Conservation (phyloP, 2,797 vertebrate genomes). For the Anguilla megastoma region DNA sequence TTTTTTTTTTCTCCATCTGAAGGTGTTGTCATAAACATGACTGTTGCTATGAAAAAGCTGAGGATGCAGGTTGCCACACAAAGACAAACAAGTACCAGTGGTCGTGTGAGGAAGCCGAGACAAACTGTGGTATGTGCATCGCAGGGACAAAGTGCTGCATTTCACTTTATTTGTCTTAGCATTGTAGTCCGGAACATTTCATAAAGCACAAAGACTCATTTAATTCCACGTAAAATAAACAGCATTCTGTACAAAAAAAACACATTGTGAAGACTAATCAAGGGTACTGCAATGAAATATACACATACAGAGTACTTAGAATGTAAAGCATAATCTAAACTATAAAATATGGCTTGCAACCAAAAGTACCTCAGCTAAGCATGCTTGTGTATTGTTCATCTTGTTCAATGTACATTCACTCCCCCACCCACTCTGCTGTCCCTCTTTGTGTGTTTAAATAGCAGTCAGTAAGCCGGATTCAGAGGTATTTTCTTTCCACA, state of each 20-base stretch:
- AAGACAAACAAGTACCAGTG: slow-evolving; percentile 69
- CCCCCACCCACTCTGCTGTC: background rate
- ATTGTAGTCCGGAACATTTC: background rate
- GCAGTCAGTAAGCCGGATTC: background rate
- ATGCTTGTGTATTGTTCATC: background rate
- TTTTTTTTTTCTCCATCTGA: background rate
- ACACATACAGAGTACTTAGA: background rate
- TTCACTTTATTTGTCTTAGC: background rate
- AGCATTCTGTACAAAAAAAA: background rate
- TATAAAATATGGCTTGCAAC: background rate
- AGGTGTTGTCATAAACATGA: slow-evolving; percentile 80
- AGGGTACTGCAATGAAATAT: background rate
- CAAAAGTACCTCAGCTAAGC: background rate
- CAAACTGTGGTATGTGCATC: slow-evolving; percentile 67
- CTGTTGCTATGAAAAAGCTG: slow-evolving; percentile 72
- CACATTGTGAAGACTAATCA: background rate
- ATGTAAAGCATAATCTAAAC: background rate
- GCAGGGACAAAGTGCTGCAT: background rate
- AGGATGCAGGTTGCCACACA: slow-evolving; percentile 63
- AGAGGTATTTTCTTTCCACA: background rate
- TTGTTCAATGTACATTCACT: too few relatives aligned
- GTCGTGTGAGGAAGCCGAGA: slow-evolving; percentile 58
- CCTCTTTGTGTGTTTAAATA: background rate
- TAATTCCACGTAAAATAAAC: background rate
- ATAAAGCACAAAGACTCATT: background rate